Percentiles rank a stretch among this genome's conserved stretches.
phyloP scores from a whole-genome alignment of 2,797 vertebrate genomes.

The Poecilia velifera region DNA sequence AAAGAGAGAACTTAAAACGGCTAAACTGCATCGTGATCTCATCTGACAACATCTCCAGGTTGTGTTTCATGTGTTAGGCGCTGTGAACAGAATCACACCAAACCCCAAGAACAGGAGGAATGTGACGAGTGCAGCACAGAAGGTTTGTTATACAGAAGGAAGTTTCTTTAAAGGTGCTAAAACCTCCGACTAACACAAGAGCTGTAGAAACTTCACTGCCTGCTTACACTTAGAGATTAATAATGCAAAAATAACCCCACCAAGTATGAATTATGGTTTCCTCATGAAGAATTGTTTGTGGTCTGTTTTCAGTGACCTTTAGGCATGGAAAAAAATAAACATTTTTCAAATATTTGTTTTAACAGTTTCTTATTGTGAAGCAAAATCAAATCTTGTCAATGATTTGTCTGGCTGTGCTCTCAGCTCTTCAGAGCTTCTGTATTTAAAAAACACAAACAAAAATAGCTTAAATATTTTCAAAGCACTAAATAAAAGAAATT shows the following conservation, averaged over 20 bases:
- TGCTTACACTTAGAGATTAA: background rate
- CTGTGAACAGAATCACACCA: conserved; percentile 8
- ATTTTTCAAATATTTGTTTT: no score
- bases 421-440: background rate
- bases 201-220: background rate
- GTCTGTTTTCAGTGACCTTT: background rate
- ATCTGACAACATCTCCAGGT: conserved; percentile 5
- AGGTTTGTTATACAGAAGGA: background rate
- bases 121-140: conserved; percentile 11
- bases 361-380: background rate
- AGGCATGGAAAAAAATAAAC: background rate
- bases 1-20: background rate
- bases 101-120: conserved; percentile 17
- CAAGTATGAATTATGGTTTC: background rate
- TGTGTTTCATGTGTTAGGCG: background rate
- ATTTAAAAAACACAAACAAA: background rate
- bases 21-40: background rate
- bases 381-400: background rate
- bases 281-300: background rate
- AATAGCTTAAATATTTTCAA: background rate
- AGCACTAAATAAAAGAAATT: background rate
- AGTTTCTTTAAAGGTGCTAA: conserved; percentile 9
- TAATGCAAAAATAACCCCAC: background rate
- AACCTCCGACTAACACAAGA: background rate
- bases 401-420: background rate